phyloP scores from a whole-genome alignment of 2,797 vertebrate genomes.

The Balearica regulorum region DNA sequence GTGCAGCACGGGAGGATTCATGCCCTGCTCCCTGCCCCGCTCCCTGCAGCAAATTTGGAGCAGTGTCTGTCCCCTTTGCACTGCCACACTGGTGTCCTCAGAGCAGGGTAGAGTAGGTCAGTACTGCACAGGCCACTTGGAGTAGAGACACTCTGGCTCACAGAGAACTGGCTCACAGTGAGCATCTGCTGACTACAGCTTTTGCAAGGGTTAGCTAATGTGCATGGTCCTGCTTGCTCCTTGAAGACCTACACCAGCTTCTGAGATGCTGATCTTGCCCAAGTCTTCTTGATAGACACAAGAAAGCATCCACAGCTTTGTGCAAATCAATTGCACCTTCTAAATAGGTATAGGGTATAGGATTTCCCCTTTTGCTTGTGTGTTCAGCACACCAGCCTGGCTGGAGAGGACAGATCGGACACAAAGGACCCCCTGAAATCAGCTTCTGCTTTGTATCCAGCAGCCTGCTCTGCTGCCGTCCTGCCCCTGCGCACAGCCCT shows the following conservation, averaged over 20 bases:
- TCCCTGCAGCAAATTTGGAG: neutral
- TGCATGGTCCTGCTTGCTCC: neutral
- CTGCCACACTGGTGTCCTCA: neutral
- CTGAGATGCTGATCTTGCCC: neutral
- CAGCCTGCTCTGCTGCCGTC: neutral
- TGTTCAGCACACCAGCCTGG: neutral
- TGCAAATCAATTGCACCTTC: neutral
- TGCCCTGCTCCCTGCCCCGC: neutral
- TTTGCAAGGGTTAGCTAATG: neutral
- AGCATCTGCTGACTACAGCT: neutral
- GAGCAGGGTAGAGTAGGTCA: neutral
- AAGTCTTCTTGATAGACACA: accelerated
- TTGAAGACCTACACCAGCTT: neutral
- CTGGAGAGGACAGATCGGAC: neutral
- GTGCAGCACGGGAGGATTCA: neutral
- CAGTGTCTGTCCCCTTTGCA: neutral
- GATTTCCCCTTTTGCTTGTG: accelerated
- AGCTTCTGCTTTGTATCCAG: neutral
- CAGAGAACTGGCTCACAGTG: neutral
- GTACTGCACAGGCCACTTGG: neutral
- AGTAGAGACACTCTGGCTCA: neutral
- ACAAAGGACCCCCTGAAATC: neutral
- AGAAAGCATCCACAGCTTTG: neutral
- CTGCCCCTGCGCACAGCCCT: accelerated
- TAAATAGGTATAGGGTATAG: neutral